Evolutionary conservation across 2,888 invertebrate species (phyloP).

Genomic region (Cheilosia impressa): DNA sequence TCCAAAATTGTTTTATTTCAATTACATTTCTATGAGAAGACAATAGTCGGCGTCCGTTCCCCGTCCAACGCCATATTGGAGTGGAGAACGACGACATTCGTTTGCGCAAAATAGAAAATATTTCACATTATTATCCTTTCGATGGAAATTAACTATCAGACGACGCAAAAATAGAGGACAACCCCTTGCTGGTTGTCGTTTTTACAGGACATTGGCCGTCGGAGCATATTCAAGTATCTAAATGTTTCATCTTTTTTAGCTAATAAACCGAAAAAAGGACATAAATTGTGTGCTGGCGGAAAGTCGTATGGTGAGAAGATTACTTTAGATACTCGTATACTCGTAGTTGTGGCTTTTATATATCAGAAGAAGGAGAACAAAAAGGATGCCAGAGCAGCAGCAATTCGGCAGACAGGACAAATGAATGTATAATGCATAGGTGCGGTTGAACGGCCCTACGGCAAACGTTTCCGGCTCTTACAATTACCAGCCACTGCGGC

Average conservation of each 20-base stretch:
- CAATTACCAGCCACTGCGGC: constrained; percentile 17
- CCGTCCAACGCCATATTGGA: not conserved
- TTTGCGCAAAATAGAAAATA: constrained; percentile 55
- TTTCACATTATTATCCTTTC: constrained; percentile 68
- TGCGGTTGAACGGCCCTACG: constrained; percentile 61
- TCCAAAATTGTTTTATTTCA: constrained; percentile 66
- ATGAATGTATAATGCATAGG: constrained; percentile 67
- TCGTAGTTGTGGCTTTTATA: constrained; percentile 19
- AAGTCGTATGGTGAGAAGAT: constrained; percentile 52
- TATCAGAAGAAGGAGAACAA: not conserved
- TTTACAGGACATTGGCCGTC: constrained; percentile 43
- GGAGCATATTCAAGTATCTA: constrained; percentile 51
- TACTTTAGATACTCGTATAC: constrained; percentile 36
- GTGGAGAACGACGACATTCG: constrained; percentile 25
- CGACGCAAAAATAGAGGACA: constrained; percentile 47
- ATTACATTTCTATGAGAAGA: constrained; percentile 44
- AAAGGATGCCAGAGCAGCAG: constrained; percentile 36
- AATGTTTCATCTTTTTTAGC: constrained; percentile 69
- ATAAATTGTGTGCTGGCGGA: constrained; percentile 55
- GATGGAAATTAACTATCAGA: constrained; percentile 70
- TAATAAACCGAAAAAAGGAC: constrained; percentile 64
- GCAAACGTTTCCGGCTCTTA: constrained; percentile 52
- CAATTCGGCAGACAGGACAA: constrained; percentile 58
- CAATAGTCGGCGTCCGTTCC: constrained; percentile 41
- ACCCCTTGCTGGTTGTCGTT: constrained; percentile 18